Conservation (phyloP, 2,113 vertebrate species). For the Mormyrus lacerda region DNA sequence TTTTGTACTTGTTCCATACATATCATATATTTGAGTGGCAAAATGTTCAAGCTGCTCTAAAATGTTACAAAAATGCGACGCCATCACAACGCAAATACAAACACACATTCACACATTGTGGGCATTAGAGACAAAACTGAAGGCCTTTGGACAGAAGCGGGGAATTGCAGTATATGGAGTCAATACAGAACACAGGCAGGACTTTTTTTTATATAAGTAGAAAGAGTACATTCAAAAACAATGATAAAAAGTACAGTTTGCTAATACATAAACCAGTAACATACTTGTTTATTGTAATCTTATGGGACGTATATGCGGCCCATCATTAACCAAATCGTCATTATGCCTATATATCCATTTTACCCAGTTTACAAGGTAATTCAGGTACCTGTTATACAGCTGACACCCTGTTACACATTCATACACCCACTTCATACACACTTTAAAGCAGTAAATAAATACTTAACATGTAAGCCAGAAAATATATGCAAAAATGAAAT, state of each 20-base stretch:
- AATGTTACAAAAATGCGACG: not conserved
- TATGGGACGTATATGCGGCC: not conserved
- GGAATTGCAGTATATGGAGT: not conserved
- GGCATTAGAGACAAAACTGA: not conserved
- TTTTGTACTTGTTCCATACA: not conserved
- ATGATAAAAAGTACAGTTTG: not conserved
- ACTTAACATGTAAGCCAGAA: not conserved
- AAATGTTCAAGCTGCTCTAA: not conserved
- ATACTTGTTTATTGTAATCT: not conserved
- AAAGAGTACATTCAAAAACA: not conserved
- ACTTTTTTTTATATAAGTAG: not conserved
- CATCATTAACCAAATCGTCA: not conserved
- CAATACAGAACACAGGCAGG: not conserved
- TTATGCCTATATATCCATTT: not conserved
- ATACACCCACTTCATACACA: not conserved
- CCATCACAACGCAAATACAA: not conserved
- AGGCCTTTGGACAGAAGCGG: not conserved
- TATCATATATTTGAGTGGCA: not conserved
- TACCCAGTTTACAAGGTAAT: constrained; percentile 62
- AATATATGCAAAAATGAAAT: not conserved
- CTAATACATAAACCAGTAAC: not conserved
- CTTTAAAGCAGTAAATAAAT: not conserved
- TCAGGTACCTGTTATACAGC: not conserved
- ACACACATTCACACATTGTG: not conserved
- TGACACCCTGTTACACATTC: not conserved